phyloP scores from a whole-genome alignment of 2,797 vertebrate species.

The Paratrypauchen microcephalus region DNA sequence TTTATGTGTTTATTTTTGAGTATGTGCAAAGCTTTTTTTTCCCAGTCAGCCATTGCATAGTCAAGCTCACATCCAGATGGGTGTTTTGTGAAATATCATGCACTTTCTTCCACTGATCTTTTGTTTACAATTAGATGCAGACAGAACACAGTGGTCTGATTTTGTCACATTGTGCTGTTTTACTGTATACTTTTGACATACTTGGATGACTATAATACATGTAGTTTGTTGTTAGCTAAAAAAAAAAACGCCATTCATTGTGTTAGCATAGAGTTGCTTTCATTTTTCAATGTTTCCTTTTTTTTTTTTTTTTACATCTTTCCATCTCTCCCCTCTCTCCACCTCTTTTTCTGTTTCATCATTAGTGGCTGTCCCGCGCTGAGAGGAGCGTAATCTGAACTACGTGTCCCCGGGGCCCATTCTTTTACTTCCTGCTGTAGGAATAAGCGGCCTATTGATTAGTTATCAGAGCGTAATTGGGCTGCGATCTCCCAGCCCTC shows the following conservation, averaged over 20 bases:
- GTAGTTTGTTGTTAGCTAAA: too few species aligned
- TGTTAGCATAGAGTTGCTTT: not conserved
- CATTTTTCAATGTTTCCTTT: not conserved
- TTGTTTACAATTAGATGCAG: not conserved
- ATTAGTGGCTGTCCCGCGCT: conserved; percentile 91
- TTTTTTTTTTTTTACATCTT: not conserved
- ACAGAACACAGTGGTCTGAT: too few species aligned
- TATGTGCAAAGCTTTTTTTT: not conserved
- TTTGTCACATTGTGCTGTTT: too few species aligned
- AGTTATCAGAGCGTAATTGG: conserved; percentile 99
- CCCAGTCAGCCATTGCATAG: not conserved
- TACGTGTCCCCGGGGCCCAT: conserved; percentile 94
- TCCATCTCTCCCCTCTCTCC: conserved; percentile 32
- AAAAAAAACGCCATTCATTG: too few species aligned
- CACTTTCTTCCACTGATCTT: too few species aligned
- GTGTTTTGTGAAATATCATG: too few species aligned
- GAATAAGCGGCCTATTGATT: conserved; percentile 99
- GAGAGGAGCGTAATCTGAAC: conserved; percentile 98
- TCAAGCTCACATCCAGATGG: too few species aligned
- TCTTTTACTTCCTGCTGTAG: conserved; percentile 99
- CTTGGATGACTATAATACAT: too few species aligned
- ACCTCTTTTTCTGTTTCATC: conserved; percentile 81
- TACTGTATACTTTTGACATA: too few species aligned
- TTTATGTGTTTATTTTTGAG: not conserved
- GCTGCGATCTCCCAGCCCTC: conserved; percentile 92